A percentile compares a stretch with the other conserved stretches of the same genome.
These are phyloP conservation scores for Acanthurus lineatus DNA, from an alignment of 2,797 vertebrate species.

Conservation along the genomic window DNA sequence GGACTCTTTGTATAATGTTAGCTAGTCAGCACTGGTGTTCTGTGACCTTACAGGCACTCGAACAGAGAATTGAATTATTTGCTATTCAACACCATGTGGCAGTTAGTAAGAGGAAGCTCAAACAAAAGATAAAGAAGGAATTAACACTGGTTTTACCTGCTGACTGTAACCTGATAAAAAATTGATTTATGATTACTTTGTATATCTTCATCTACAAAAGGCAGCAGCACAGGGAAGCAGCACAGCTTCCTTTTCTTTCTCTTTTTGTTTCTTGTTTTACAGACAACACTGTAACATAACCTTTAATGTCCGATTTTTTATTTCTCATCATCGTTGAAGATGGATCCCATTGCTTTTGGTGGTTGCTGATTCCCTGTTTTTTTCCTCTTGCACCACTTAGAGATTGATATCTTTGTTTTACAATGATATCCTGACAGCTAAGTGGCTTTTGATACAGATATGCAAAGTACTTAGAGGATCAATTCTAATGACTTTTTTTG, in stretches of 20 bases:
- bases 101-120: conserved; percentile 17
- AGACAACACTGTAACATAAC: background rate
- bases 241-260: background rate
- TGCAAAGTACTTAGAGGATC: background rate
- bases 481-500: background rate
- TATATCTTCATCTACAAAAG: background rate
- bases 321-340: background rate
- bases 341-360: too few relatives aligned
- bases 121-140: conserved; percentile 8
- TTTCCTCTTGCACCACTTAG: too few relatives aligned
- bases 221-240: background rate
- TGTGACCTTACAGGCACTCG: conserved; percentile 41
- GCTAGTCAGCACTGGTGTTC: conserved; percentile 1
- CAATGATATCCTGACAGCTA: background rate
- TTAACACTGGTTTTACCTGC: background rate
- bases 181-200: background rate
- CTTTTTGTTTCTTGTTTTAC: background rate
- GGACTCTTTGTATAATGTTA: conserved; percentile 37
- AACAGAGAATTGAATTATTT: conserved; percentile 25
- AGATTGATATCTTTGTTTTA: background rate
- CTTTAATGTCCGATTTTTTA: background rate
- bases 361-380: background rate
- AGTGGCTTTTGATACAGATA: background rate
- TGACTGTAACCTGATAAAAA: background rate
- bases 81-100: conserved; percentile 7